Evolutionary conservation across 2,797 vertebrate species (phyloP), one percentile per base, ranked within the genome.

Genomic region (Clarias platycephalus): DNA sequence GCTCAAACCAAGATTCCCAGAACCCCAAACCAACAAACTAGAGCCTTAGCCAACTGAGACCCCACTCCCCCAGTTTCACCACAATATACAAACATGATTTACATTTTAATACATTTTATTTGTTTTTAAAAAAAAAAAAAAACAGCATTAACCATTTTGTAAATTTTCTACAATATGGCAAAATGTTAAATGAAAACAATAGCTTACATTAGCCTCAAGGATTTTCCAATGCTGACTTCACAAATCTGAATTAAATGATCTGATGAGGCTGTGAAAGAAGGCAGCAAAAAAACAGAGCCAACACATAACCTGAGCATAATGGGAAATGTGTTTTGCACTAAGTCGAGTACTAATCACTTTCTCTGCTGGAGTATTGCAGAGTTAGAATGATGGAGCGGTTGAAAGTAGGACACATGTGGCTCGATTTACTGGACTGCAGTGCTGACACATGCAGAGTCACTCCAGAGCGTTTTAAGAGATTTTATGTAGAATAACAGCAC

Each of bases 341-440:
- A 3, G 58, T n/a, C 5, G 10, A 81, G 18, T 31, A 37, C 49
- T 53, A 71, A 72, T 80, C 80, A 68, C 16, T 78, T 76, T 80
- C 40, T 70, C 78, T 16, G 7, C n/a, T 53, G 37, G 34, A 53
- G 22, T 34, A 3, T 63, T 40, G 76, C 49, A 28, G 37, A 80
- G 60, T 75, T 24, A 10, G 9, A 77, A 80, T 71, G 40, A n/a
- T 44, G 81, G 7, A 20, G 18, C 16, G 62, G 44, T 82, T 57
- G 66, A 85, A 87, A 89, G 88, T 87, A 87, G 86, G 86, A 22
- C 88, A 90, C 88, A 89, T 89, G 83, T 88, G 90, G 87, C 88
- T 90, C 82, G 62, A 83, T 63, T 88, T 76, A 83, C 60, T 79
- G 67, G 71, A 81, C 81, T 80, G 85, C 55, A 58, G 64, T 71